A percentile compares a stretch with the other conserved stretches of the same genome.
These are phyloP conservation scores for Gracilinanus agilis DNA, from an alignment of 2,113 vertebrate genomes.

Conservation along the genomic window DNA sequence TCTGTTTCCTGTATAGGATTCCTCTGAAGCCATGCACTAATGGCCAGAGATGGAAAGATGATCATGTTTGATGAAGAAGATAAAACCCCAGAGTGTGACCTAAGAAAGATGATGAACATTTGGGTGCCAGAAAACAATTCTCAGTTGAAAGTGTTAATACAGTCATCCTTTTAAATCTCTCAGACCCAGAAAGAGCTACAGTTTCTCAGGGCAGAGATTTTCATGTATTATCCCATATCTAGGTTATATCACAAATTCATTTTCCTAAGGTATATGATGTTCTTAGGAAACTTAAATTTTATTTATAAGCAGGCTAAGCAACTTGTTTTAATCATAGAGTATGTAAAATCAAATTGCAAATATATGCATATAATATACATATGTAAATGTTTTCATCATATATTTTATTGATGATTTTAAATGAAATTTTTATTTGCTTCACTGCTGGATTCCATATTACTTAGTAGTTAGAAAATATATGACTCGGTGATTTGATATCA, in stretches of 20 bases:
- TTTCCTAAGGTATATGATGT: not conserved
- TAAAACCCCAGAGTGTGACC: conserved; percentile 57
- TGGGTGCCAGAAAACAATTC: conserved; percentile 34
- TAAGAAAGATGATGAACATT: conserved; percentile 65
- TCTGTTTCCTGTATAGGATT: conserved; percentile 59
- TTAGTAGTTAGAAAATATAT: not conserved
- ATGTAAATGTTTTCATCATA: not conserved
- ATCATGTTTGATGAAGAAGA: conserved; percentile 69
- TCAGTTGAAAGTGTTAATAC: not conserved
- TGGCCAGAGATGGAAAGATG: conserved; percentile 71
- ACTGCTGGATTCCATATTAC: not conserved
- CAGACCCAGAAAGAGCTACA: not conserved
- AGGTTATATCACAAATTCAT: not conserved
- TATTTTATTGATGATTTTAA: not conserved
- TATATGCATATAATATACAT: not conserved
- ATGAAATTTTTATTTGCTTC: conserved; percentile 11
- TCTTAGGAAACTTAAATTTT: not conserved
- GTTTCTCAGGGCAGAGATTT: conserved; percentile 18
- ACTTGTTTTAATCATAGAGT: not conserved
- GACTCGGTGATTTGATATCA: not conserved
- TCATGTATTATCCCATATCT: not conserved
- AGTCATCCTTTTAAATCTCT: not conserved
- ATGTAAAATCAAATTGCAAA: not conserved
- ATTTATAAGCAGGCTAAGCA: not conserved
- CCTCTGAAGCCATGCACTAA: conserved; percentile 61